Base-by-base conservation (phyloP, 2,113 vertebrate species). In the Mionectes macconnelli region DNA sequence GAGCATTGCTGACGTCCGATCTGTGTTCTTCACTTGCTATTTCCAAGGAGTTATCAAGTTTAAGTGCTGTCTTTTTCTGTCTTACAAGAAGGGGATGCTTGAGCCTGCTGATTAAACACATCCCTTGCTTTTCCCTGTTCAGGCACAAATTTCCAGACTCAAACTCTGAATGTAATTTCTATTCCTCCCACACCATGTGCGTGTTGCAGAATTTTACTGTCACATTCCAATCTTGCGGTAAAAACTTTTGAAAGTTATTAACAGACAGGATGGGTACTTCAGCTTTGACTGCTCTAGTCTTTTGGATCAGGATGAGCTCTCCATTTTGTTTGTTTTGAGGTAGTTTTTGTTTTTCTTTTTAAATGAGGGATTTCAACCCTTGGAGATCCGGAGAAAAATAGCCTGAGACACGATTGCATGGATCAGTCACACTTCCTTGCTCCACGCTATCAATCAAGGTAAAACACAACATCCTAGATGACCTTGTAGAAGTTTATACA, bases 401-500 rank as follows among this genome's bases (percentile, higher is more conserved):
- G 12, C 17, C 53, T 82, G 73, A 82, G 52, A 45, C 39, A 76
- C 20, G 2, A 87, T 62, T 89, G 75, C 66, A 81, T 22, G 59
- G 92, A 83, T 95, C 93, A 87, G 88, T 96, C 91, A 92, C 74
- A 91, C 74, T 55, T 68, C 90, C 82, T 92, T 78, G 92, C 90
- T 91, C 64, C 0, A 1, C 73, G 44, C 75, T 39, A 95, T 96
- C 92, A 87, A 93, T 94, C 96, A 96, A 78, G 59, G 84, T 80
- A 90, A 94, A 96, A 81, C 52, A 87, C 59, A 72, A 64, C 69
- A 79, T 94, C 78, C 88, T 77, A 63, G 68, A 73, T 93, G 96
- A 96, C 92, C 96, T 96, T 96, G 95, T 89, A 93, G 91, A 96
- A 90, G 64, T 96, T 96, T 89, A 93, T 94, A 92, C 70, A 92